A percentile compares a stretch with the other conserved stretches of the same genome.
phyloP scores from a whole-genome alignment of 2,888 invertebrate genomes.

The Cantharis rufa region DNA sequence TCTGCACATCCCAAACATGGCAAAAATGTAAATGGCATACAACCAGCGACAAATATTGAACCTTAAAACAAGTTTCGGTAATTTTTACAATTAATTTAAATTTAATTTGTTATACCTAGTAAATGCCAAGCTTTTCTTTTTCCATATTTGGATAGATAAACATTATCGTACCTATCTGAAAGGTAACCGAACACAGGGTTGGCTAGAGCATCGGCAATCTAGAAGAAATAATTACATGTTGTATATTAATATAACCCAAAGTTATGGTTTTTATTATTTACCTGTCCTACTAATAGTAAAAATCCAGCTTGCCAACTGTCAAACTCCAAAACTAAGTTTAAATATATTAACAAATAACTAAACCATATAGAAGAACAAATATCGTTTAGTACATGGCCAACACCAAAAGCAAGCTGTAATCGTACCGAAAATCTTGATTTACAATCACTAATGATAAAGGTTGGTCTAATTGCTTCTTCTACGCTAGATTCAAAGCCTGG shows the following conservation, averaged over 20 bases:
- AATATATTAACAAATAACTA: constrained; percentile 85
- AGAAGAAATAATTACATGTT: constrained; percentile 4
- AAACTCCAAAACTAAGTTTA: constrained; percentile 66
- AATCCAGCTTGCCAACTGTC: constrained; percentile 64
- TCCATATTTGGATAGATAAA: constrained; percentile 73
- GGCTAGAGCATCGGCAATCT: constrained; percentile 79
- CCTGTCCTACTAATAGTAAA: constrained; percentile 80
- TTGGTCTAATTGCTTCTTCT: background rate
- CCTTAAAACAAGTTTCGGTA: constrained; percentile 59
- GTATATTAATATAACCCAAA: background rate
- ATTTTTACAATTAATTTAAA: constrained; percentile 2
- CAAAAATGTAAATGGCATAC: constrained; percentile 88
- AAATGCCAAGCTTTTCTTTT: constrained; percentile 89
- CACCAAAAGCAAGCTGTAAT: constrained; percentile 65
- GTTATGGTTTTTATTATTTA: constrained; percentile 52
- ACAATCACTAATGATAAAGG: background rate
- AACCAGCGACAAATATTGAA: constrained; percentile 71
- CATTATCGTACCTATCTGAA: constrained; percentile 74
- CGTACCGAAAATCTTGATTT: constrained; percentile 40
- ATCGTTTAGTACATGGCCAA: constrained; percentile 92
- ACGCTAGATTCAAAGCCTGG: background rate
- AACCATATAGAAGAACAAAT: constrained; percentile 96
- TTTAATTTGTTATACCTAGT: constrained; percentile 62
- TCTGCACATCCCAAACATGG: constrained; percentile 68
- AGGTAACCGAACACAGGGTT: constrained; percentile 88